A percentile compares a stretch with the other conserved stretches of the same genome.
Conservation (phyloP, 1,140 invertebrate genomes). For the Brachionus koreanus region DNA sequence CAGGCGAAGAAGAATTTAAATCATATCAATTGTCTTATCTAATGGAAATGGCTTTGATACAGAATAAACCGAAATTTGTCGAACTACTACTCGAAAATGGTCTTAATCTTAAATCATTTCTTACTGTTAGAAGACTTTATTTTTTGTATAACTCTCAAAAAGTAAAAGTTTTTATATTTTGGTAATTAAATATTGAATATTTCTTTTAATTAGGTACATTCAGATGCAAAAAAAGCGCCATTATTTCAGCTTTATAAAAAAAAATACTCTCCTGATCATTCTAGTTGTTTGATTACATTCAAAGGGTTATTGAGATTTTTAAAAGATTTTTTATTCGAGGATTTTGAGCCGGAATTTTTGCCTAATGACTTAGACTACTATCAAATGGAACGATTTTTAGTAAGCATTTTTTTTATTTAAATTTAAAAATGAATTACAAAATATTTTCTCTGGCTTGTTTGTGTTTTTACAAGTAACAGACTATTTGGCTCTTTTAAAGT, state of each 20-base stretch:
- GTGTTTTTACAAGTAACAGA: no score
- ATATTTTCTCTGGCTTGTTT: no score
- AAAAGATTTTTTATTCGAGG: conserved; percentile 41
- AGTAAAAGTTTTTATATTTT: conserved; percentile 3
- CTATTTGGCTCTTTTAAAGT: no score
- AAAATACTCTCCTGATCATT: conserved; percentile 45
- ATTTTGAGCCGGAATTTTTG: conserved; percentile 26
- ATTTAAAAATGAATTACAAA: not conserved
- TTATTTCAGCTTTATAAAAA: conserved; percentile 46
- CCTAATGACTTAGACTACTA: not conserved
- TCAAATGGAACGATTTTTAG: conserved; percentile 38
- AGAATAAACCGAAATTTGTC: conserved; percentile 93
- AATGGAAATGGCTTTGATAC: conserved; percentile 77
- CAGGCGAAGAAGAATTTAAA: conserved; percentile 45
- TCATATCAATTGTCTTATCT: conserved; percentile 49
- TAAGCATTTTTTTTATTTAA: not conserved
- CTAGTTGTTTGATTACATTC: conserved; percentile 16
- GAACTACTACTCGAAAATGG: conserved; percentile 91
- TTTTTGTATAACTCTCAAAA: conserved; percentile 55
- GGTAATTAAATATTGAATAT: not conserved
- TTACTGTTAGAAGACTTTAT: conserved; percentile 87
- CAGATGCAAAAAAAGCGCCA: conserved; percentile 40
- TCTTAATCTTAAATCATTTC: conserved; percentile 93
- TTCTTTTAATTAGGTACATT: not conserved
- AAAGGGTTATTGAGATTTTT: conserved; percentile 39